Evolutionary conservation across 2,888 invertebrate species (phyloP).

Genomic region (Leptothorax acervorum): DNA sequence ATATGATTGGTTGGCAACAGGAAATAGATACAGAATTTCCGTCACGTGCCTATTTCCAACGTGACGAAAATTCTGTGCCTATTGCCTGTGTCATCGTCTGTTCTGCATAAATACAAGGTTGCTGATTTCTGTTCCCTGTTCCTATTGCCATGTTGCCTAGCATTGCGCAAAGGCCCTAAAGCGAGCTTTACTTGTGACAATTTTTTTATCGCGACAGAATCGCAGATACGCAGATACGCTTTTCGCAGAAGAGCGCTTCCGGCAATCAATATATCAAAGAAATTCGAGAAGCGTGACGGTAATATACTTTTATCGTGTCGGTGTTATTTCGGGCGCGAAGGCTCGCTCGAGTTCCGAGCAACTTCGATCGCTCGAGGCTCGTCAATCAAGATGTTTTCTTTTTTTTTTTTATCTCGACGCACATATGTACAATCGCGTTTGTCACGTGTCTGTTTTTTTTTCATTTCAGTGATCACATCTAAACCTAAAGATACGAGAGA

Average conservation of each 20-base stretch:
- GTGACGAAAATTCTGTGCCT: too few species aligned
- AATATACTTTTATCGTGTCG: background rate
- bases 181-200: too few species aligned
- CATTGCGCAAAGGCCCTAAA: too few species aligned
- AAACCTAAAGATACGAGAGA: background rate
- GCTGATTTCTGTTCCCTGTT: too few species aligned
- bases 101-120: too few species aligned
- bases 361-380: background rate
- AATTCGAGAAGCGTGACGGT: background rate
- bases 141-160: too few species aligned
- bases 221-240: background rate
- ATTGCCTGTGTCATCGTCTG: too few species aligned
- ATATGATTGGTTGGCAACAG: too few species aligned
- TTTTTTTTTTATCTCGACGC: background rate
- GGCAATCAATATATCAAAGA: background rate
- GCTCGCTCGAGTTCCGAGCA: background rate
- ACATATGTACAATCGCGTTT: background rate
- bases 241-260: background rate
- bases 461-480: conserved; percentile 10
- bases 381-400: background rate
- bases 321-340: background rate
- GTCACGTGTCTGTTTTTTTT: background rate
- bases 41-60: too few species aligned
- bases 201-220: background rate
- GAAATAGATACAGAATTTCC: too few species aligned